These are phyloP conservation scores for Holothuria scabra DNA, from an alignment of 53 echinoderm and acorn worm species.

Conservation along the genomic window DNA sequence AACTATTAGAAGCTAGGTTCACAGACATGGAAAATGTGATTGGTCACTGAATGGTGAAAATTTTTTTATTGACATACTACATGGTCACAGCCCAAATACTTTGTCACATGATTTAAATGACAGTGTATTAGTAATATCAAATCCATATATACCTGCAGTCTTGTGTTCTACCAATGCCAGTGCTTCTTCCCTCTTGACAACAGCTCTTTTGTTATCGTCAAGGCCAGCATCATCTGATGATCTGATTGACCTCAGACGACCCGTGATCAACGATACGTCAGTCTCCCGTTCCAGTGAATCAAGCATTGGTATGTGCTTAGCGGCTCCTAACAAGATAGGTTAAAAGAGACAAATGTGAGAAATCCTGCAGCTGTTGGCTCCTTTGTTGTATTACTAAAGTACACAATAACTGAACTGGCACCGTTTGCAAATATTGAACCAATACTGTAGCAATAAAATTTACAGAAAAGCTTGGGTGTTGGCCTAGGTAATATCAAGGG, in stretches of 20 bases:
- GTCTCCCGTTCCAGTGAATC: constrained; percentile 42
- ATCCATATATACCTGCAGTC: constrained; percentile 71
- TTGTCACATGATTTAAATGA: too few relatives aligned
- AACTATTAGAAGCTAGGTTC: too few relatives aligned
- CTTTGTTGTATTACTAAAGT: neutral
- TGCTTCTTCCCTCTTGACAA: constrained; percentile 73
- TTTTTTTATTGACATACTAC: too few relatives aligned
- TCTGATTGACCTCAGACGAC: constrained; percentile 66
- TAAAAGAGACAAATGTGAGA: neutral
- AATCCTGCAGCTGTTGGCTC: neutral
- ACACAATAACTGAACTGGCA: neutral
- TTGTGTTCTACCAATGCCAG: constrained; percentile 69
- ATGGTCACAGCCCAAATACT: too few relatives aligned
- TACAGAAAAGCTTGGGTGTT: too few relatives aligned
- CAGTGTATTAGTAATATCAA: too few relatives aligned
- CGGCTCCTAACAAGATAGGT: constrained; percentile 60
- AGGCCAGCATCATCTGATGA: constrained; percentile 55
- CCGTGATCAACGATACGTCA: constrained; percentile 87
- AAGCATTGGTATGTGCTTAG: constrained; percentile 69
- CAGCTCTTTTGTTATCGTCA: constrained; percentile 22
- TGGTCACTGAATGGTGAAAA: too few relatives aligned
- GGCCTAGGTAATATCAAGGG: too few relatives aligned
- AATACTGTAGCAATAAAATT: too few relatives aligned
- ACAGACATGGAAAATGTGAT: too few relatives aligned
- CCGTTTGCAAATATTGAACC: too few relatives aligned